These are phyloP conservation scores for Progne subis DNA, from an alignment of 2,113 vertebrate genomes.

Conservation along the genomic window DNA sequence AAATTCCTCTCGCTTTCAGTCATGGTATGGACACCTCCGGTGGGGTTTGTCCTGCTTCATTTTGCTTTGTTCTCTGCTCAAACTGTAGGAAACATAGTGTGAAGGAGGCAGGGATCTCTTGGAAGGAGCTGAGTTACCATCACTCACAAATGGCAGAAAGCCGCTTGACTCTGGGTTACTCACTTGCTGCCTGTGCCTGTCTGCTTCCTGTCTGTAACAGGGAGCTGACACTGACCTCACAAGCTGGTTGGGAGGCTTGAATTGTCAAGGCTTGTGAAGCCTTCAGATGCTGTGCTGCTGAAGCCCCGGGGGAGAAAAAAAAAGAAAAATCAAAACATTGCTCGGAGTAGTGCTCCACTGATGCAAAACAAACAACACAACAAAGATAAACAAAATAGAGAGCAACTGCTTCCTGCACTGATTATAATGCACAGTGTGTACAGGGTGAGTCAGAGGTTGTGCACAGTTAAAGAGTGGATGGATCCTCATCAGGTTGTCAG, in stretches of 20 bases:
- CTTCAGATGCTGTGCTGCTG: background rate
- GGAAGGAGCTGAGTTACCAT: background rate
- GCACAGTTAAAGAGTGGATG: background rate
- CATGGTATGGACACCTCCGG: background rate
- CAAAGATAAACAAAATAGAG: slow-evolving; percentile 12
- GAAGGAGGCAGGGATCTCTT: background rate
- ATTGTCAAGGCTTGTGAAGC: background rate
- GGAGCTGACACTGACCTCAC: slow-evolving; percentile 2
- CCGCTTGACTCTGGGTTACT: background rate
- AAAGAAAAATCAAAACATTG: slow-evolving; percentile 30
- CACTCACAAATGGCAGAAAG: background rate
- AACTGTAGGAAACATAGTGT: background rate
- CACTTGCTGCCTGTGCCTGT: background rate
- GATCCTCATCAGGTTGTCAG: background rate
- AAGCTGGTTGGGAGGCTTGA: slow-evolving; percentile 7
- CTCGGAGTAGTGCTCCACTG: background rate
- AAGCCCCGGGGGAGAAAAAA: background rate
- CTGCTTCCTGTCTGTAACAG: background rate
- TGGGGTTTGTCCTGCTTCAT: background rate
- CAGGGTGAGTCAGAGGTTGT: background rate
- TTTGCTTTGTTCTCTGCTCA: background rate
- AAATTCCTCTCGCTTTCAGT: background rate
- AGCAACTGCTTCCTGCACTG: background rate
- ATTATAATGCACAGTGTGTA: background rate
- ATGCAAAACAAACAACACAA: slow-evolving; percentile 27